Conservation (phyloP, 2,888 invertebrate species). For the Hyppa rectilinea region DNA sequence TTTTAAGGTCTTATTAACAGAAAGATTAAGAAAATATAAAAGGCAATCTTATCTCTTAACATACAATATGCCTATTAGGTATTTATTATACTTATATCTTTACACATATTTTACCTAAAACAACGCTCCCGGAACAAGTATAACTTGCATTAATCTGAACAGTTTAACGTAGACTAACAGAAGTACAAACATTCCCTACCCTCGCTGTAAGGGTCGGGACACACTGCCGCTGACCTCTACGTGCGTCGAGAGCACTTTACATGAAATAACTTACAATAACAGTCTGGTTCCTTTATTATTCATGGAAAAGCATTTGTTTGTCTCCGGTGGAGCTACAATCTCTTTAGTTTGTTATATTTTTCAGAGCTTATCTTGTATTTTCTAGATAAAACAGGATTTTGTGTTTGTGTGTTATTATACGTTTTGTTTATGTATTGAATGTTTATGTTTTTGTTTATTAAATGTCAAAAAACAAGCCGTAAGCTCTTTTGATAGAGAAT, state of each 20-base stretch:
- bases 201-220: conserved; percentile 10
- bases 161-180: conserved; percentile 24
- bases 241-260: conserved; percentile 12
- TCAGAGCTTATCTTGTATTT: conserved; percentile 10
- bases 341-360: conserved; percentile 6
- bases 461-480: neutral
- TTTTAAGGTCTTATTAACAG: no score
- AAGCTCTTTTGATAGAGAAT: neutral
- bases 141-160: conserved; percentile 39
- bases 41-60: no score
- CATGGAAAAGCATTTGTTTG: conserved; percentile 5
- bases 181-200: conserved; percentile 25
- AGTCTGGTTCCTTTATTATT: conserved; percentile 37
- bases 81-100: neutral
- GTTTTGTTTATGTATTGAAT: no score
- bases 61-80: no score
- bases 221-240: neutral
- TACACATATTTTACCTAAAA: conserved; percentile 7
- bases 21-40: no score
- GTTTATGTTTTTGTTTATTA: no score
- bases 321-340: neutral
- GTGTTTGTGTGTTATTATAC: neutral
- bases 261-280: conserved; percentile 16
- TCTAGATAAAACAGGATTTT: neutral
- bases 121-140: conserved; percentile 8